These are phyloP conservation scores for Parapristionchus giblindavisi DNA, from an alignment of 2,888 invertebrate genomes.

Conservation along the genomic window DNA sequence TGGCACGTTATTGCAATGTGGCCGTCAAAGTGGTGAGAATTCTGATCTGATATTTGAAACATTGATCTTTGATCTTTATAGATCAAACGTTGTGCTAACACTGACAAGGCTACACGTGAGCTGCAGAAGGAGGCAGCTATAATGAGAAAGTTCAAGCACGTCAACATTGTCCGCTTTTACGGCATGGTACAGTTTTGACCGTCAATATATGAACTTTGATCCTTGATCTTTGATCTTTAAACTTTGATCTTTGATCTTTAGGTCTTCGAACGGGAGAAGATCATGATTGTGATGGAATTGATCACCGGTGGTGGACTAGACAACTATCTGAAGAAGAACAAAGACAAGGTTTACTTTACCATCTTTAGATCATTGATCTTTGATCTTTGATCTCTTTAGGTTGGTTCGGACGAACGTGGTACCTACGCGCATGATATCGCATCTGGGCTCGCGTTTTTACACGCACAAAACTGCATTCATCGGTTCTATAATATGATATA, in stretches of 20 bases:
- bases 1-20: conserved; percentile 14
- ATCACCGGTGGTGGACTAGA: conserved; percentile 29
- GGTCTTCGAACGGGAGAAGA: conserved; percentile 17
- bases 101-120: too few species aligned
- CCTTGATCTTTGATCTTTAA: conserved; percentile 5
- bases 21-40: conserved; percentile 37
- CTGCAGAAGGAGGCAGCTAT: conserved; percentile 22
- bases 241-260: conserved; percentile 17
- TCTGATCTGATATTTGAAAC: too few species aligned
- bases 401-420: background rate
- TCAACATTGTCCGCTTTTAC: conserved; percentile 35
- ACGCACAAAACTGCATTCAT: conserved; percentile 14
- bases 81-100: too few species aligned
- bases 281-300: conserved; percentile 36
- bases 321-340: conserved; percentile 23
- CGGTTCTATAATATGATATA: conserved; percentile 8
- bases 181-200: conserved; percentile 21
- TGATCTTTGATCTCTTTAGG: conserved; percentile 13
- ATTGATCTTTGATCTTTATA: background rate
- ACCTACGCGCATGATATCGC: conserved; percentile 14
- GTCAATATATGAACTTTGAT: too few species aligned
- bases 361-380: too few species aligned
- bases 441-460: conserved; percentile 13
- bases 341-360: too few species aligned
- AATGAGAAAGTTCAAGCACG: conserved; percentile 34